Conservation (phyloP, 2,797 vertebrate genomes). For the Luscinia megarhynchos region DNA sequence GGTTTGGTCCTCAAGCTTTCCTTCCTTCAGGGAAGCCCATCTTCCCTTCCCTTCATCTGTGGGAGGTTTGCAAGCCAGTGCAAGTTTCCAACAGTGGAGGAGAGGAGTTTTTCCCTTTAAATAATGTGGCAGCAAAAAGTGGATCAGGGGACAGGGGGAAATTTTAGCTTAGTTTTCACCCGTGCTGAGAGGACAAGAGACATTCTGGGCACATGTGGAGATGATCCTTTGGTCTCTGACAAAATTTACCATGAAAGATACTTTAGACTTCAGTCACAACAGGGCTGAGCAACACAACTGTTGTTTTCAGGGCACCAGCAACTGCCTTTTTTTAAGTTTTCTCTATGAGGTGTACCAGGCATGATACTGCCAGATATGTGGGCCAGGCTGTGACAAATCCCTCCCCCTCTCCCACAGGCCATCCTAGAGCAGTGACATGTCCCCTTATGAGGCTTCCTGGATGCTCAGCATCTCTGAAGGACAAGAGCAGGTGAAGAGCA, state of each 20-base stretch:
- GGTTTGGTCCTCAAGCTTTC: neutral
- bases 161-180: neutral
- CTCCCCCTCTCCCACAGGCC: accelerated
- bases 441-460: neutral
- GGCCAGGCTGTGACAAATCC: neutral
- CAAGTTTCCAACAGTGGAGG: neutral
- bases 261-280: neutral
- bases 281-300: neutral
- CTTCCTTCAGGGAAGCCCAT: neutral
- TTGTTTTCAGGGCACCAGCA: neutral
- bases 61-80: neutral
- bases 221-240: neutral
- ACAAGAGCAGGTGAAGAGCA: neutral
- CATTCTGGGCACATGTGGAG: neutral
- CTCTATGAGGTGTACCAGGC: accelerated
- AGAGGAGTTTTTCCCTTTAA: neutral
- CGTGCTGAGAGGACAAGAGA: neutral
- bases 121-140: neutral
- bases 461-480: neutral
- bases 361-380: neutral
- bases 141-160: neutral
- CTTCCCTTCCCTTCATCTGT: neutral
- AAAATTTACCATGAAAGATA: neutral
- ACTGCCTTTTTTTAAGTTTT: neutral
- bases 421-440: neutral